Base-by-base conservation (phyloP, 2,888 invertebrate genomes). In the Brachyopa scutellaris region DNA sequence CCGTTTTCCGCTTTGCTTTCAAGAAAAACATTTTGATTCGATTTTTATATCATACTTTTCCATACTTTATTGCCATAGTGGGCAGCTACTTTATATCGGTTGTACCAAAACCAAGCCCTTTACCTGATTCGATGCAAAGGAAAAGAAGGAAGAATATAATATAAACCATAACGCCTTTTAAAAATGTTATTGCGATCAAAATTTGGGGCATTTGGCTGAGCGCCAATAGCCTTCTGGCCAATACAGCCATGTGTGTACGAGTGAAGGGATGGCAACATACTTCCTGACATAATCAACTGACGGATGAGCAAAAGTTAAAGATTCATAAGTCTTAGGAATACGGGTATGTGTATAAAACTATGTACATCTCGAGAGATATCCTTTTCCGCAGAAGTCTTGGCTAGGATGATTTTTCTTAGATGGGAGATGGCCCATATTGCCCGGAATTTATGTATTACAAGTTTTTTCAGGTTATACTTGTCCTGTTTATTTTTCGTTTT, bases 1-100 rank as follows among this genome's bases (percentile, higher is more conserved):
- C 69, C 69, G 36, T 69, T 69, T 69, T 17, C 57, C 36, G 36
- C 17, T 49, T 26, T 42, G 8, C 17, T 19, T 55, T 29, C 29
- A 13, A 47, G 15, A 13, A 66, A 38, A 29, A 47, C 15, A 47
- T 55, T 55, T 33, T 45, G 45, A 67, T 59, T 59, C 57, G n/a
- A 19, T 69, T 69, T 69, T 47, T 29, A 29, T 19, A 11, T n/a
- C 3, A 15, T 2, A n/a, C n/a, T n/a, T n/a, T n/a, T n/a, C n/a
- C n/a, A n/a, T n/a, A n/a, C n/a, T n/a, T n/a, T n/a, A n/a, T n/a
- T n/a, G n/a, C n/a, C n/a, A n/a, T n/a, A n/a, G n/a, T n/a, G n/a
- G n/a, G n/a, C n/a, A n/a, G n/a, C n/a, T n/a, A n/a, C n/a, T n/a
- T n/a, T n/a, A n/a, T n/a, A n/a, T n/a, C n/a, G n/a, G n/a, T n/a